A percentile compares a stretch with the other conserved stretches of the same genome.
Evolutionary conservation across 92 coral and sea anemone genomes (phyloP).

Genomic region (Umimayanthus kanabou): DNA sequence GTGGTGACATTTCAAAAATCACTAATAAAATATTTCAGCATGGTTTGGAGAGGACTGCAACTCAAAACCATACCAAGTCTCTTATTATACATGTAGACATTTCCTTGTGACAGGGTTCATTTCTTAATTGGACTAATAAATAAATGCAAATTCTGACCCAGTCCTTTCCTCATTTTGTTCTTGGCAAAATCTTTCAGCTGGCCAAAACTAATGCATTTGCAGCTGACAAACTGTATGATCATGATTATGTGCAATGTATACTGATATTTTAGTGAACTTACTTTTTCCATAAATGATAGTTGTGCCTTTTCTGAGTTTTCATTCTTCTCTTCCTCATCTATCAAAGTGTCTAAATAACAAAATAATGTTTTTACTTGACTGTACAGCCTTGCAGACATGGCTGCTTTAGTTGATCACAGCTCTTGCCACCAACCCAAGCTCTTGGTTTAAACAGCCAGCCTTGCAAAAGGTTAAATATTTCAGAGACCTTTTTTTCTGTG

Average conservation of each 20-base stretch:
- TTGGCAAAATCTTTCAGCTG: neutral
- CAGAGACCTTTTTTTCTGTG: too few relatives aligned
- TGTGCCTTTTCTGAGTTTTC: conserved; percentile 43
- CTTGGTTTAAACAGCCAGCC: too few relatives aligned
- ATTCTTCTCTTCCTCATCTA: conserved; percentile 41
- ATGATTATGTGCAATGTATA: neutral
- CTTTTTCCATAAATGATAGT: conserved; percentile 68
- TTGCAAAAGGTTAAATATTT: too few relatives aligned
- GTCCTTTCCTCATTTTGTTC: too few relatives aligned
- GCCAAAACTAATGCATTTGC: neutral
- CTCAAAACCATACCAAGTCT: too few relatives aligned
- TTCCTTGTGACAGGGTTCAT: too few relatives aligned
- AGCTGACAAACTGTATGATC: neutral
- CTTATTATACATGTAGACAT: too few relatives aligned
- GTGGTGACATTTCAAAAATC: too few relatives aligned
- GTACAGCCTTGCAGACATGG: neutral
- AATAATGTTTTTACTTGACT: neutral
- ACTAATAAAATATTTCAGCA: too few relatives aligned
- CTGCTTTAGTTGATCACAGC: neutral
- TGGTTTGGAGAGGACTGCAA: too few relatives aligned
- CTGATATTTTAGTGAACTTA: neutral
- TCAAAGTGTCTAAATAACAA: conserved; percentile 32
- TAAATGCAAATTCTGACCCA: too few relatives aligned
- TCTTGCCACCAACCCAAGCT: neutral
- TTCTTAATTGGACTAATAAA: too few relatives aligned